phyloP scores from a whole-genome alignment of 2,797 vertebrate species.

The Dermochelys coriacea region DNA sequence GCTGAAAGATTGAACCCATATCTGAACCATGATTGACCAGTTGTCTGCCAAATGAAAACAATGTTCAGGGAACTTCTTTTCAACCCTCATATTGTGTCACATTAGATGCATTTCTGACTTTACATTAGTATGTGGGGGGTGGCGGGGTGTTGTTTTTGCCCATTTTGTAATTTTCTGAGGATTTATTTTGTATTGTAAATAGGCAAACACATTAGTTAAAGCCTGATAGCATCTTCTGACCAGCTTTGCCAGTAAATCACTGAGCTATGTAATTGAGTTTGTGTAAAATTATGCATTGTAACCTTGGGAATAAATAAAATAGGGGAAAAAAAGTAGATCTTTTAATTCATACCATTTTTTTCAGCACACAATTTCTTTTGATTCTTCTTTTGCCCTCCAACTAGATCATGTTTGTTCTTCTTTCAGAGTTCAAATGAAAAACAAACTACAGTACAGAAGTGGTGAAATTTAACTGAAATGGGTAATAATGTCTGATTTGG shows the following conservation, averaged over 20 bases:
- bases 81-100: not conserved
- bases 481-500: constrained; percentile 49
- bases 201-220: constrained; percentile 64
- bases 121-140: not conserved
- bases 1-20: not conserved
- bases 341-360: not conserved
- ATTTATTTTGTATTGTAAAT: constrained; percentile 72
- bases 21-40: not conserved
- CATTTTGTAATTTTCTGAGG: constrained; percentile 59
- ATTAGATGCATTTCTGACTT: constrained; percentile 14
- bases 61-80: not conserved
- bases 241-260: constrained; percentile 77
- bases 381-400: not conserved
- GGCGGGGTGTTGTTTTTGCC: not conserved
- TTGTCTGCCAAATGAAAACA: not conserved
- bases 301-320: constrained; percentile 62
- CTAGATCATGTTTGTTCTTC: not conserved
- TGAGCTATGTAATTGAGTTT: constrained; percentile 80
- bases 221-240: constrained; percentile 74
- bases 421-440: not conserved
- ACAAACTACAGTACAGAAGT: not conserved
- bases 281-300: constrained; percentile 63
- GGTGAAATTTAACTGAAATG: not conserved
- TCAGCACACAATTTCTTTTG: not conserved
- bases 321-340: constrained; percentile 36